These are phyloP conservation scores for Mycogona germanica DNA, from an alignment of 2,888 invertebrate genomes.

Conservation along the genomic window DNA sequence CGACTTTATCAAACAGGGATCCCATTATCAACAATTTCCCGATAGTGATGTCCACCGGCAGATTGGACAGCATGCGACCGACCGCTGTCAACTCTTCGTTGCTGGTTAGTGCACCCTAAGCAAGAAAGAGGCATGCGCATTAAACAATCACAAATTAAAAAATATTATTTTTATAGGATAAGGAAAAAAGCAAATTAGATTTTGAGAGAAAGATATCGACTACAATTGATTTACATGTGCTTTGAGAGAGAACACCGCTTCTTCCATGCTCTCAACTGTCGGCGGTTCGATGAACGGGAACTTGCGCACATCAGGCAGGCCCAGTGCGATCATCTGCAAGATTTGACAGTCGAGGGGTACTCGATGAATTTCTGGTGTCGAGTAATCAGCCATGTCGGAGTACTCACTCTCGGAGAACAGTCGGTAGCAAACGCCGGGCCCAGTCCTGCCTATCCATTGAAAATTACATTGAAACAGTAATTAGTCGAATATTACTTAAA, in stretches of 20 bases:
- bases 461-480: not conserved
- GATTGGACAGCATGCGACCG: constrained; percentile 69
- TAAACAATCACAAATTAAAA: constrained; percentile 8
- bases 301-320: constrained; percentile 73
- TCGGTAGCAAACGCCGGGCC: constrained; percentile 90
- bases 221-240: constrained; percentile 49
- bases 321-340: constrained; percentile 86
- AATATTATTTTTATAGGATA: too few species aligned
- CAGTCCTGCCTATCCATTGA: constrained; percentile 39
- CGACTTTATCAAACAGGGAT: constrained; percentile 73
- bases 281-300: constrained; percentile 98
- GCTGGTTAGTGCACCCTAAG: constrained; percentile 62
- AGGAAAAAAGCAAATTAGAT: too few species aligned
- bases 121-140: too few species aligned
- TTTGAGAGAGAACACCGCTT: constrained; percentile 70
- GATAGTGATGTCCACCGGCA: constrained; percentile 89
- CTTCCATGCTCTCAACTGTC: constrained; percentile 65
- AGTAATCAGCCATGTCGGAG: constrained; percentile 62
- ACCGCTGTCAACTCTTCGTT: constrained; percentile 72
- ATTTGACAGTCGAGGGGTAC: constrained; percentile 87
- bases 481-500: not conserved
- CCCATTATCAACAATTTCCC: constrained; percentile 94
- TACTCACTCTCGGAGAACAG: constrained; percentile 76
- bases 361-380: constrained; percentile 84
- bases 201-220: not conserved